A percentile compares a stretch with the other conserved stretches of the same genome.
phyloP scores from a whole-genome alignment of 2,888 invertebrate species.

The Chalcis sispes region DNA sequence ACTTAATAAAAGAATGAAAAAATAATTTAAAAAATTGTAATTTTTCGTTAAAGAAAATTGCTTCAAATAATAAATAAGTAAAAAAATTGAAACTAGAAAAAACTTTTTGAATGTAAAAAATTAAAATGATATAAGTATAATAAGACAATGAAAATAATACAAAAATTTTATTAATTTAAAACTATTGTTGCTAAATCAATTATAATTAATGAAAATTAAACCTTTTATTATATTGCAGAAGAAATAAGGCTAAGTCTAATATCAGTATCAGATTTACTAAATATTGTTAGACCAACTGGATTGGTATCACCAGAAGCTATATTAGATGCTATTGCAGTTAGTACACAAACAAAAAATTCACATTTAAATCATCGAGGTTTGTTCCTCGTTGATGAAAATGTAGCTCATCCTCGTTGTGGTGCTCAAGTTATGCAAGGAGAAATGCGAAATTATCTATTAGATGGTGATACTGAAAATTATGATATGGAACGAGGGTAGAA shows the following conservation, averaged over 20 bases:
- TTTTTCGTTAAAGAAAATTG: too few relatives aligned
- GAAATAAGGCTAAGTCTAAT: slow-evolving; percentile 88
- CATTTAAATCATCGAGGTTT: slow-evolving; percentile 91
- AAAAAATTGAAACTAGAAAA: too few relatives aligned
- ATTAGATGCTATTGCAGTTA: slow-evolving; percentile 95
- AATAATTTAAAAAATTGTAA: too few relatives aligned
- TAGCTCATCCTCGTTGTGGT: slow-evolving; percentile 88
- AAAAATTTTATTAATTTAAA: background rate
- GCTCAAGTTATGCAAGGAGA: slow-evolving; percentile 94
- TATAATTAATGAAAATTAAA: slow-evolving; percentile 35
- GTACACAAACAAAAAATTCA: slow-evolving; percentile 86
- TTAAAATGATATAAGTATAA: background rate
- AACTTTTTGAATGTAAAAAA: too few relatives aligned
- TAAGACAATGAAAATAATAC: slow-evolving; percentile 14
- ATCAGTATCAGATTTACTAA: slow-evolving; percentile 90
- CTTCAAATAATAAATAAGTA: too few relatives aligned
- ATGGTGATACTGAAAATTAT: slow-evolving; percentile 91
- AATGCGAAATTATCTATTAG: slow-evolving; percentile 90
- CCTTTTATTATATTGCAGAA: slow-evolving; percentile 62
- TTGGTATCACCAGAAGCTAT: slow-evolving; percentile 93
- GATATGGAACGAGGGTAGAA: slow-evolving; percentile 92
- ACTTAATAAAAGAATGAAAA: slow-evolving; percentile 2
- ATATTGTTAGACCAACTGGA: slow-evolving; percentile 90
- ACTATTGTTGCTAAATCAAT: slow-evolving; percentile 73
- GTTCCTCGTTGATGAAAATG: slow-evolving; percentile 92